phyloP scores from a whole-genome alignment of 2,888 invertebrate genomes.

The Choristoneura rosaceana region DNA sequence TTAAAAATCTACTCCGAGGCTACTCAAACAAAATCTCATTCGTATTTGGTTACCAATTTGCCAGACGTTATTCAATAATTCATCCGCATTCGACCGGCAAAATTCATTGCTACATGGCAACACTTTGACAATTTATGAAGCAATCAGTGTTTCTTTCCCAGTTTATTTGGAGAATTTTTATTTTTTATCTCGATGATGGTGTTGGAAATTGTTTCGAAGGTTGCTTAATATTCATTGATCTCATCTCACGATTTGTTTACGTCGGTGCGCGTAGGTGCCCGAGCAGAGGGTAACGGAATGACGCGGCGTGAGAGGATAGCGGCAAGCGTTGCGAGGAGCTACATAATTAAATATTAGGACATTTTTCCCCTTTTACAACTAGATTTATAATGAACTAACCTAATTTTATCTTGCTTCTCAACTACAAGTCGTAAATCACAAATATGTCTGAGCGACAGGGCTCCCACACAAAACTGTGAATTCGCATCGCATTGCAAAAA shows the following conservation, averaged over 20 bases:
- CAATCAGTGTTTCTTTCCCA: conserved; percentile 76
- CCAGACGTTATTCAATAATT: conserved; percentile 70
- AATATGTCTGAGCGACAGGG: too few species aligned
- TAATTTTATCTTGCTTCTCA: too few species aligned
- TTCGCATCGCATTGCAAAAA: too few species aligned
- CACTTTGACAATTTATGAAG: conserved; percentile 80
- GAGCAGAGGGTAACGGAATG: conserved; percentile 63
- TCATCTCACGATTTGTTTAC: conserved; percentile 79
- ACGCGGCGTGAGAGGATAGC: conserved; percentile 13
- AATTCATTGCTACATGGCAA: conserved; percentile 66
- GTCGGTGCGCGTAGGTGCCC: conserved; percentile 70
- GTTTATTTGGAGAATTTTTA: conserved; percentile 74
- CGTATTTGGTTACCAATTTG: conserved; percentile 73
- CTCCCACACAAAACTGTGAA: too few species aligned
- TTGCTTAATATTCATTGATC: conserved; percentile 82
- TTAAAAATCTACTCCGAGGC: conserved; percentile 10
- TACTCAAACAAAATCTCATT: conserved; percentile 40
- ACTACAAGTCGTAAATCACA: too few species aligned
- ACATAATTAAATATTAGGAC: background rate
- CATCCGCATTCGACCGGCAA: conserved; percentile 61
- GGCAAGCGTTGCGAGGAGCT: background rate
- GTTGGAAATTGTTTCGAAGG: conserved; percentile 76
- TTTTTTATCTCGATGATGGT: conserved; percentile 72
- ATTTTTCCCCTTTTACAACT: background rate
- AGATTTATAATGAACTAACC: background rate